Percentiles rank a stretch among this genome's conserved stretches.
phyloP scores from a whole-genome alignment of 1,140 invertebrate genomes.

The Metaphire vulgaris region DNA sequence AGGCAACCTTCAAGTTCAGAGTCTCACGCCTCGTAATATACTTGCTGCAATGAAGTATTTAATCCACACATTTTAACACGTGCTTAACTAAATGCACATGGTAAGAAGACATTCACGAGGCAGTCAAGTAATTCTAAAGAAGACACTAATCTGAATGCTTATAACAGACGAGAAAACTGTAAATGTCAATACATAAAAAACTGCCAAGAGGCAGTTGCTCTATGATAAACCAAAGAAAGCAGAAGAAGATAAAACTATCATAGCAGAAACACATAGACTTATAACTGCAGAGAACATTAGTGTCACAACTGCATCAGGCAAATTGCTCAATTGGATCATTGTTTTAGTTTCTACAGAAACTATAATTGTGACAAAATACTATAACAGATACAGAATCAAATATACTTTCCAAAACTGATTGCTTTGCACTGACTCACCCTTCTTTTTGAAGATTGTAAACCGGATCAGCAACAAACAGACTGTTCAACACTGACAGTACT shows the following conservation, averaged over 20 bases:
- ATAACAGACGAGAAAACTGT: background rate
- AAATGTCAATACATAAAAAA: too few relatives aligned
- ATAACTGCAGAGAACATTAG: too few relatives aligned
- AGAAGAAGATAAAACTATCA: too few relatives aligned
- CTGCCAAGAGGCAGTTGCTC: background rate
- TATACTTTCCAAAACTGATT: too few relatives aligned
- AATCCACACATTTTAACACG: background rate
- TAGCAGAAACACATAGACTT: too few relatives aligned
- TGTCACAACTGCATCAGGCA: too few relatives aligned
- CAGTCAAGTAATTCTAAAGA: background rate
- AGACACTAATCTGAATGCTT: background rate
- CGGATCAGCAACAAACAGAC: background rate
- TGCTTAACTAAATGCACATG: background rate
- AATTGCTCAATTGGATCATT: too few relatives aligned
- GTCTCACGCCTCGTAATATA: constrained; percentile 72
- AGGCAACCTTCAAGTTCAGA: constrained; percentile 71
- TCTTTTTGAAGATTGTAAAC: constrained; percentile 3
- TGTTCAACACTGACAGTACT: constrained; percentile 9
- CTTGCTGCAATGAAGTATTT: constrained; percentile 70
- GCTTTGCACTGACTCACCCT: constrained; percentile 1
- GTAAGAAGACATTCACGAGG: background rate
- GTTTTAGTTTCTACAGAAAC: too few relatives aligned
- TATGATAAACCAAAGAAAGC: background rate
- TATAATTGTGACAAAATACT: too few relatives aligned
- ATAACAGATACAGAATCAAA: too few relatives aligned